Evolutionary conservation across 1,140 invertebrate genomes (phyloP), one percentile per base, ranked within the genome.

Genomic region (Eciton burchellii): DNA sequence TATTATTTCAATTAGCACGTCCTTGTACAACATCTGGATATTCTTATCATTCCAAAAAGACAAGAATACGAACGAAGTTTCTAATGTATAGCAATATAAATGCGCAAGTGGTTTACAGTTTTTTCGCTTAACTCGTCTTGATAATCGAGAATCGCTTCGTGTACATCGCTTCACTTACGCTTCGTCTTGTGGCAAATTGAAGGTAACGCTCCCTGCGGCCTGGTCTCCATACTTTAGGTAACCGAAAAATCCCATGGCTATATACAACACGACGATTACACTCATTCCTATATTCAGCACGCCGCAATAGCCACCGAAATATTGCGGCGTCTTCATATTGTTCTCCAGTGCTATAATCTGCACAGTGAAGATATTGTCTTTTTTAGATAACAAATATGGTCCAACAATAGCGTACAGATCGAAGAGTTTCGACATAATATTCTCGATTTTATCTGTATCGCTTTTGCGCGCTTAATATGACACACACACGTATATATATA

Each of bases 281-380:
- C 93, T 89, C 97, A 98, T 98, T 21, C 96, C 96, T 3, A 95
- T 92, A 88, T 98, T 98, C 19, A 98, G 92, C 0, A 98, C 97
- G 0, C 97, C 97, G 68, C 93, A 96, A 47, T 95, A 95, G 2
- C 95, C 95, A 3, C 95, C 94, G 90, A 98, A 98, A 59, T 95
- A 95, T 83, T 96, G 95, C 0, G 97, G 97, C 0, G 95, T 96
- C 90, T 96, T 95, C 97, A 98, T 98, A 85, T 97, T 97, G 90
- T 98, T 97, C 91, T 98, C 97, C 60, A 98, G 90, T 0, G 97
- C 97, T 45, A 98, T 95, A 24, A 98, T 96, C 97, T 97, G 83
- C 12, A 92, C 90, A 68, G 45, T 19, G 26, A 9, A 0, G 49
- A 65, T 29, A 56, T 66, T 29, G 6, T 35, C 16, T 45, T 4